phyloP scores from a whole-genome alignment of 2,113 vertebrate genomes.

The Noturus placidus region DNA sequence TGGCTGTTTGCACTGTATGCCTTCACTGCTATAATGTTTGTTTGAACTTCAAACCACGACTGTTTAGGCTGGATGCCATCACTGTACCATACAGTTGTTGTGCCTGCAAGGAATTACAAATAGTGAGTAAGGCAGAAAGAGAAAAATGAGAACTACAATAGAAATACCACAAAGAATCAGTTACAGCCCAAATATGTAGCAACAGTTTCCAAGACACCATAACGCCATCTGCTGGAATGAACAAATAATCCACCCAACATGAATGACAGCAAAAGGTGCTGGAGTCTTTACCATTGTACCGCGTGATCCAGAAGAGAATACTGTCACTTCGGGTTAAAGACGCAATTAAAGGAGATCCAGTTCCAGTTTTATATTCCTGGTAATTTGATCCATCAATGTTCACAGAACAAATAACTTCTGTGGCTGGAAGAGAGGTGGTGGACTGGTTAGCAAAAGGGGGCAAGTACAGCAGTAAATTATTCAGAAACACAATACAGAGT shows the following conservation, averaged over 20 bases:
- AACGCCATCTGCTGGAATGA: slow-evolving; percentile 27
- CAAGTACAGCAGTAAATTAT: not conserved
- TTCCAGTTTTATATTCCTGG: slow-evolving; percentile 70
- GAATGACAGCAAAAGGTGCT: not conserved
- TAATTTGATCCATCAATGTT: slow-evolving; percentile 78
- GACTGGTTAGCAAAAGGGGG: not conserved
- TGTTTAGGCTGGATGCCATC: slow-evolving; percentile 71
- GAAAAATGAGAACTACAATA: not conserved
- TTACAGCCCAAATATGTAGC: not conserved
- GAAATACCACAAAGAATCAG: not conserved
- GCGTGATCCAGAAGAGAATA: slow-evolving; percentile 81
- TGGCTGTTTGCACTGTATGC: slow-evolving; percentile 79
- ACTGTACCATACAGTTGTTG: slow-evolving; percentile 81
- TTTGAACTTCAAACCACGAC: slow-evolving; percentile 81
- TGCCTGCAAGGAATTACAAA: slow-evolving; percentile 60
- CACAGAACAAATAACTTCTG: slow-evolving; percentile 77
- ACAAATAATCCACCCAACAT: not conserved
- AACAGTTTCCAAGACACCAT: not conserved
- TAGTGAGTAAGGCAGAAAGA: not conserved
- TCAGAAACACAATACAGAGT: not conserved
- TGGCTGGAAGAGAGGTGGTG: slow-evolving; percentile 62
- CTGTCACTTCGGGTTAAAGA: slow-evolving; percentile 75
- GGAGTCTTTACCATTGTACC: slow-evolving; percentile 67
- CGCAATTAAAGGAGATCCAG: slow-evolving; percentile 68
- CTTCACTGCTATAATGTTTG: slow-evolving; percentile 73